Evolutionary conservation across 2,888 invertebrate genomes (phyloP), one percentile per base, ranked within the genome.

Genomic region (Dastarcus helophoroides): DNA sequence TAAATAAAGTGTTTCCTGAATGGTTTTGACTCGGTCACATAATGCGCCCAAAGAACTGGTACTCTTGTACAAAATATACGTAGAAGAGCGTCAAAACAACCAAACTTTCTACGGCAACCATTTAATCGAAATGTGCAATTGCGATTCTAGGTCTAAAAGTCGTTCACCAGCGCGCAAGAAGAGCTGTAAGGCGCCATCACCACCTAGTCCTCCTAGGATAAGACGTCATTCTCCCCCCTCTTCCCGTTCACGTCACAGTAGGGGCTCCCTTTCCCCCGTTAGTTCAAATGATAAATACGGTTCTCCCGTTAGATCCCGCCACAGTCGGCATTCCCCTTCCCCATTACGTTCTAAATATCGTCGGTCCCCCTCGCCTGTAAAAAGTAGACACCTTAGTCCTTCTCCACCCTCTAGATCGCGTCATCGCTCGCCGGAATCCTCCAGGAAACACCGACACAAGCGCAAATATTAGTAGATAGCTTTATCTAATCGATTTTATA

Each of bases 391-490:
- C 37, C 26, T 33, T 33, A 21, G 33, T 22, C 52, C 54, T 22
- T 48, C 54, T 2, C 49, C 55, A n/a, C 48, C 53, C 10, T 44
- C 52, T 7, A 39, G 51, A 23, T 51, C 56, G 7, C 46, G 52
- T 19, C 54, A 57, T 27, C 50, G 54, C 35, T 59, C 64, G 3
- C 63, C 65, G 14, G 65, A 67, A 16, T 54, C 59, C 13, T 58
- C 67, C 14, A 59, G 64, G 32, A 68, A 68, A 49, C 68, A 68
- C 44, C 58, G 67, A 39, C 68, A 68, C 42, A 68, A 68, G 48
- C 68, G 68, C 49, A 68, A 67, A 51, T 67, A 67, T 44, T 68
- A 51, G 15, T 12, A n/a, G n/a, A n/a, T n/a, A 19, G 19, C n/a
- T 19, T 19, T 19, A 19, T 7, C n/a, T n/a, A 19, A 7, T 19